A percentile compares a stretch with the other conserved stretches of the same genome.
Evolutionary conservation across 2,797 vertebrate species (phyloP).

Genomic region (Pipistrellus kuhlii): DNA sequence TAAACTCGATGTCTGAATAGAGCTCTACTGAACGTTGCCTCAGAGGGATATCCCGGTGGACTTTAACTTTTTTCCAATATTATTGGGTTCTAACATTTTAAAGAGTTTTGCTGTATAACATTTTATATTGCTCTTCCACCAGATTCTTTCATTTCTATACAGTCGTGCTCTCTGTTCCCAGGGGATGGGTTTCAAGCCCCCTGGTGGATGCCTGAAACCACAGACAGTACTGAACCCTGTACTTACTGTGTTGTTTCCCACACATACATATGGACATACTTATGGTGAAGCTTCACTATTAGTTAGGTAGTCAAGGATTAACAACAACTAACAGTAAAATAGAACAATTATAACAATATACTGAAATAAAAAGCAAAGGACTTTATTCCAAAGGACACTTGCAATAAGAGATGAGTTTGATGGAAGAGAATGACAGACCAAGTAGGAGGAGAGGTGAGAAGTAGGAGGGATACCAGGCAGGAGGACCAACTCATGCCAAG

Average conservation of each 20-base stretch:
- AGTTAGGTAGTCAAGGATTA: not conserved
- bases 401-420: not conserved
- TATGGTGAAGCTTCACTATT: not conserved
- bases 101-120: not conserved
- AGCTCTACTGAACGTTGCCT: not conserved
- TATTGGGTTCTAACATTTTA: not conserved
- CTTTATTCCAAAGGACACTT: not conserved
- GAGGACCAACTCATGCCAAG: not conserved
- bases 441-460: not conserved
- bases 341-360: not conserved
- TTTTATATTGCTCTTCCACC: not conserved
- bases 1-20: not conserved
- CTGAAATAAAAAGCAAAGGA: not conserved
- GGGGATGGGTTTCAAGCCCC: not conserved
- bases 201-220: not conserved
- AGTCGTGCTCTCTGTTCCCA: not conserved
- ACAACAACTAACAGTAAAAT: not conserved
- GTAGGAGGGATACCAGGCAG: not conserved
- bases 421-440: not conserved
- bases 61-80: not conserved
- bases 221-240: not conserved
- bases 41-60: not conserved
- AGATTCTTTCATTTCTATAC: not conserved
- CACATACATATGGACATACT: not conserved
- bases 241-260: not conserved